Evolutionary conservation across 2,113 vertebrate species (phyloP), one percentile per base, ranked within the genome.

Genomic region (Lota lota): DNA sequence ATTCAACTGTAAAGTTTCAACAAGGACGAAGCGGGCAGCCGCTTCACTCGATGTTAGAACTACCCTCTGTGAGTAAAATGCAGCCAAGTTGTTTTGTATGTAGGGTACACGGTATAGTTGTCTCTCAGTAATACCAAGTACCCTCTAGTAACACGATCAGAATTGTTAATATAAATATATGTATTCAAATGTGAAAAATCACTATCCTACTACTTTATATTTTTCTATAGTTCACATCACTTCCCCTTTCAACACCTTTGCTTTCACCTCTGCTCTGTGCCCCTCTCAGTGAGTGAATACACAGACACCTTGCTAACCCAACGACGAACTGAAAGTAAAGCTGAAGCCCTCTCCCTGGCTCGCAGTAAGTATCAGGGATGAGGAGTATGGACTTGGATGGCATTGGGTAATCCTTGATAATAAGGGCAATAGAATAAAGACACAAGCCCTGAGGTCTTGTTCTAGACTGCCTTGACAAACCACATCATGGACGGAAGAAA

Each of bases 281-380:
- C 40, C 40, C 72, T 69, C 62, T 5, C 80, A 95, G 94, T 8
- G 1, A 79, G 80, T 0, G 14, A 90, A n/a, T 96, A 93, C 84
- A 8, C 54, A 33, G 28, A 64, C 16, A 1, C 61, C 10, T 47
- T 47, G 4, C 7, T 90, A 33, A n/a, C 68, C 22, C 61, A 0
- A 1, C 50, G 68, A 28, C 47, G 5, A 24, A 33, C 59, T 14
- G 83, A 85, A 0, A 53, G 1, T 11, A 81, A 67, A 53, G 65
- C 79, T 4, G n/a, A n/a, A n/a, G 57, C 12, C 0, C 78, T 88
- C 0, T 1, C 18, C 22, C 64, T 89, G 14, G 83, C 83, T 71
- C 87, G 81, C 21, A 90, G 91, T 92, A 89, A 87, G 90, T 70
- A 16, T 68, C 3, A 0, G 40, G 33, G 10, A 58, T 8, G 20